Evolutionary conservation across 2,113 vertebrate species (phyloP), one percentile per base, ranked within the genome.

Genomic region (Bujurquina vittata): DNA sequence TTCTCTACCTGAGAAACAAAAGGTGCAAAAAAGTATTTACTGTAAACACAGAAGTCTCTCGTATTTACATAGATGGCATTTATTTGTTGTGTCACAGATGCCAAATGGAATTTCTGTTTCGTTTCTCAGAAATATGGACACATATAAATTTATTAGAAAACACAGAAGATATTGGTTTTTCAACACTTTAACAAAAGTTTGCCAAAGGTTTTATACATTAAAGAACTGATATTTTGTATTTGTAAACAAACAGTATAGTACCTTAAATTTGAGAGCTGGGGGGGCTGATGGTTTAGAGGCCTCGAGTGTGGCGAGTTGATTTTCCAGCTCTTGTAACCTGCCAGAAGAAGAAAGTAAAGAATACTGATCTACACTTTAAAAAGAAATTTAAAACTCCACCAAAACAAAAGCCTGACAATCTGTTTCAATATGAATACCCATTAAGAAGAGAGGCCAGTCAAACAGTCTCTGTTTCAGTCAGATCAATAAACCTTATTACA

Each of bases 201-300:
- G 10, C 52, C 9, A 69, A 12, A 69, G 26, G 52, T 31, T 52
- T 69, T 49, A 69, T 5, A 69, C 40, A 49, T 69, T 49, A 69
- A 5, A 69, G 15, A 29, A 69, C 22, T 20, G 40, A 69, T 69
- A 49, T 69, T 69, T 69, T 69, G 46, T 23, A 46, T 17, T 49
- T 49, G 10, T 49, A 49, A 2, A 69, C 49, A 72, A 72, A 20
- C 67, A 72, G 52, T 33, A 31, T 18, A 31, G 17, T 85, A 98
- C 98, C 96, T 98, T 99, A 94, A 99, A 99, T 95, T 96, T 98
- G 91, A 99, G 97, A 91, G 96, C 96, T 92, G 98, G 98, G 58
- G 95, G 92, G 69, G 97, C 95, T 77, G 95, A 93, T 52, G 96
- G 74, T 88, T 95, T 96, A 10, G 95, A 96, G 37, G 96, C 92